Base-by-base conservation (phyloP, 2,888 invertebrate genomes). In the Xestoiulus laeticollis region DNA sequence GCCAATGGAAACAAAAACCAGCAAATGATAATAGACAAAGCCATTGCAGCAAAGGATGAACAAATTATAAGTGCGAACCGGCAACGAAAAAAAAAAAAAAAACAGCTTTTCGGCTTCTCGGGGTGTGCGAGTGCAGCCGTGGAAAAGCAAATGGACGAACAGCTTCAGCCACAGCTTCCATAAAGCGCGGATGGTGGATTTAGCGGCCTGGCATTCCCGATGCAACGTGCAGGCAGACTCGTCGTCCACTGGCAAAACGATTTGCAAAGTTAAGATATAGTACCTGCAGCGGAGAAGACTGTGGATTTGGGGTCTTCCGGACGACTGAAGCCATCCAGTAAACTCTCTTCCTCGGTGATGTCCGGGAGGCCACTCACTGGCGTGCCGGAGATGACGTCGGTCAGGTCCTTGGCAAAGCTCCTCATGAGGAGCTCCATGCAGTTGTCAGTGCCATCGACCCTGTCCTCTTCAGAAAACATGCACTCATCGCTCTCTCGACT, bases 381-480 rank as follows among this genome's bases (percentile, higher is more conserved):
- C 12, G 78, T 83, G 16, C 87, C 85, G 43, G 33, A 32, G 6
- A 26, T 30, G 12, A n/a, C 33, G 8, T 87, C 87, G 26, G 87
- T 68, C 22, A 87, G 8, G 59, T 87, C 87, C 87, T 68, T 78
- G 68, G 68, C 87, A 33, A 87, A 87, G 48, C 87, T 87, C 16
- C 87, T 12, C 87, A 87, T 87, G 30, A 87, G n/a, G 43, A 43
- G 53, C 48, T 87, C 87, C 85, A 87, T 87, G 30, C 59, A 26
- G 53, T 26, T 44, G 32, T 87, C 86, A n/a, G 22, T 44, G 22
- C 26, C n/a, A 48, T 85, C 43, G 10, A 6, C 26, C 32, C 14
- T 38, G 22, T 88, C 88, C 22, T 88, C 88, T 33, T 91, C 90
- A 87, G 90, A 89, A 86, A 90, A 88, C 44, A 90, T 90, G 86